Evolutionary conservation across 2,113 vertebrate genomes (phyloP).

Genomic region (Corydoras sp.): DNA sequence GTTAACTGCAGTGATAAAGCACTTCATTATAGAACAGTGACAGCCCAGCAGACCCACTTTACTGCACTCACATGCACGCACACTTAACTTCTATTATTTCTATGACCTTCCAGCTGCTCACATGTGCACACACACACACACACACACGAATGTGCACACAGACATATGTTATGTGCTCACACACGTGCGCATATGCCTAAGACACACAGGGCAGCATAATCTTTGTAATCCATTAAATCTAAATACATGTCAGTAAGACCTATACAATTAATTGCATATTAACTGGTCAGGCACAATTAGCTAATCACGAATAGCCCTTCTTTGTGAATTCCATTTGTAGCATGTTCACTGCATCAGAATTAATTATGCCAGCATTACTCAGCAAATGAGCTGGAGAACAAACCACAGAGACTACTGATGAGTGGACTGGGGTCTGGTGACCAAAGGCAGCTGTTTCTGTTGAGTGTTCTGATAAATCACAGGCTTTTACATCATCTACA

Average conservation of each 20-base stretch:
- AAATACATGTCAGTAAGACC: conserved; percentile 9
- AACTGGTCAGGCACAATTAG: conserved; percentile 8
- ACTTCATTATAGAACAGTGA: conserved; percentile 35
- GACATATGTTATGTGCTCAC: conserved; percentile 9
- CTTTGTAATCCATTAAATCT: conserved; percentile 30
- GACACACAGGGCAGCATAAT: conserved; percentile 23
- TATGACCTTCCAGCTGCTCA: conserved; percentile 32
- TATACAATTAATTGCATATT: conserved; percentile 20
- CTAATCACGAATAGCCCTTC: conserved; percentile 5
- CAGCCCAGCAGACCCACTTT: conserved; percentile 23
- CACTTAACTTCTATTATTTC: conserved; percentile 41
- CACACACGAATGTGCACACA: conserved; percentile 7
- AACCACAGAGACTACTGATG: conserved; percentile 23
- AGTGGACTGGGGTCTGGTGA: conserved; percentile 19
- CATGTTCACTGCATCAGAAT: conserved; percentile 13
- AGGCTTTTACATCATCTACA: neutral
- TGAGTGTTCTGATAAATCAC: conserved; percentile 28
- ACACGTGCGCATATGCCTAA: conserved; percentile 36
- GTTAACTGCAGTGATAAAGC: conserved; percentile 32
- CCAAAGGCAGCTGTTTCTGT: conserved; percentile 27
- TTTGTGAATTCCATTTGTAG: conserved; percentile 11
- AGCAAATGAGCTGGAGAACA: conserved; percentile 22
- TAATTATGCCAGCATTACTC: conserved; percentile 17
- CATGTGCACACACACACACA: conserved; percentile 10
- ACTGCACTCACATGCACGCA: conserved; percentile 30